Percentiles rank a stretch among this genome's conserved stretches.
Conservation (phyloP, 2,888 invertebrate species). For the Rhingia campestris region DNA sequence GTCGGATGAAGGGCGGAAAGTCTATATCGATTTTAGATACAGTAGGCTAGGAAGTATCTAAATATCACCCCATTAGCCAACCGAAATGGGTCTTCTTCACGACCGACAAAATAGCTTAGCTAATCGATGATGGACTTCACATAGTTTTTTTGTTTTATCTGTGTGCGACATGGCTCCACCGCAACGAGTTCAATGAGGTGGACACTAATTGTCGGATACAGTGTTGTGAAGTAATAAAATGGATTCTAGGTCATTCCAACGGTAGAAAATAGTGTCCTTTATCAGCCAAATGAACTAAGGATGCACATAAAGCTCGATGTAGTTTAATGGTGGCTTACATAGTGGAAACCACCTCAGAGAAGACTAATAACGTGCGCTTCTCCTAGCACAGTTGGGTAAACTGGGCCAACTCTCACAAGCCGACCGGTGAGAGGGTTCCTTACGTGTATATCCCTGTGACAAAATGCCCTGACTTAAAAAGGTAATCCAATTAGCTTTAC, state of each 20-base stretch:
- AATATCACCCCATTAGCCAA: conserved; percentile 8
- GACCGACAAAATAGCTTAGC: conserved; percentile 33
- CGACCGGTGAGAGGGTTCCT: conserved; percentile 17
- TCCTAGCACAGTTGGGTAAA: conserved; percentile 42
- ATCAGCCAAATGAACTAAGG: conserved; percentile 24
- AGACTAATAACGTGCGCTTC: not conserved
- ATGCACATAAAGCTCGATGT: conserved; percentile 4
- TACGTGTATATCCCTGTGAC: conserved; percentile 55
- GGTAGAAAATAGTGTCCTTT: conserved; percentile 9
- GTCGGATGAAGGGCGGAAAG: conserved; percentile 5
- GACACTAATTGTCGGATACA: conserved; percentile 35
- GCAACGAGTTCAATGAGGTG: conserved; percentile 47
- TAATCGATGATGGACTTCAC: conserved; percentile 71
- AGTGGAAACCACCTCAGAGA: conserved; percentile 43
- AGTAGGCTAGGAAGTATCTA: conserved; percentile 31
- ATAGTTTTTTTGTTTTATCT: conserved; percentile 31
- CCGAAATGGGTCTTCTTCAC: conserved; percentile 48
- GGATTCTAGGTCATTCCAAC: conserved; percentile 19
- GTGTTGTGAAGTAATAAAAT: conserved; percentile 23
- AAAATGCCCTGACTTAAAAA: conserved; percentile 60
- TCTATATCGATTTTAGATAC: conserved; percentile 59
- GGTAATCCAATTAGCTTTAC: conserved; percentile 73
- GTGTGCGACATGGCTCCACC: not conserved
- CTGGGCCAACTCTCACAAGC: conserved; percentile 9
- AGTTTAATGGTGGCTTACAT: conserved; percentile 25